Conservation (phyloP, 53 echinoderm and acorn worm species). For the Glandiceps talaboti region DNA sequence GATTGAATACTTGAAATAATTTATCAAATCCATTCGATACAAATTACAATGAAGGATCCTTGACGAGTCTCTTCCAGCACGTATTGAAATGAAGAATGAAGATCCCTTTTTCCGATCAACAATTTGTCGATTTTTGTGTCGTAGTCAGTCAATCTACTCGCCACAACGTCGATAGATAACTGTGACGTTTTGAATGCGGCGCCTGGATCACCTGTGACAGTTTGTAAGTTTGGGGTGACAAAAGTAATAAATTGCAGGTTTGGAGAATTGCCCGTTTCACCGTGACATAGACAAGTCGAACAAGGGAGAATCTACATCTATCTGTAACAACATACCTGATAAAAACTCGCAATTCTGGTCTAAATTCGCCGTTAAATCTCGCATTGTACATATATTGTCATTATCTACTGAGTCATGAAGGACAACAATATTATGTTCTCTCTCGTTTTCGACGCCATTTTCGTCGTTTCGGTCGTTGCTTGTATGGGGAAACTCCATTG, state of each 20-base stretch:
- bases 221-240: neutral
- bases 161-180: no score
- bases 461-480: neutral
- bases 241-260: neutral
- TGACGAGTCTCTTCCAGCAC: no score
- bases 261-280: neutral
- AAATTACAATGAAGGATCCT: no score
- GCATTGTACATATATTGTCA: neutral
- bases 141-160: no score
- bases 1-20: no score
- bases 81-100: no score
- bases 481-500: neutral
- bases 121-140: no score
- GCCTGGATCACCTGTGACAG: neutral
- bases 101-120: no score
- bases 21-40: no score
- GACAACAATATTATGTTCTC: neutral
- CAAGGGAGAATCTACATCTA: neutral
- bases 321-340: neutral
- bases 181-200: neutral
- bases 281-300: neutral
- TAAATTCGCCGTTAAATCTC: neutral
- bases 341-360: neutral
- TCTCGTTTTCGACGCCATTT: neutral
- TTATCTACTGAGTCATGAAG: neutral